Percentiles rank a stretch among this genome's conserved stretches.
Evolutionary conservation across 2,888 invertebrate genomes (phyloP).

Genomic region (Oscheius sp.): DNA sequence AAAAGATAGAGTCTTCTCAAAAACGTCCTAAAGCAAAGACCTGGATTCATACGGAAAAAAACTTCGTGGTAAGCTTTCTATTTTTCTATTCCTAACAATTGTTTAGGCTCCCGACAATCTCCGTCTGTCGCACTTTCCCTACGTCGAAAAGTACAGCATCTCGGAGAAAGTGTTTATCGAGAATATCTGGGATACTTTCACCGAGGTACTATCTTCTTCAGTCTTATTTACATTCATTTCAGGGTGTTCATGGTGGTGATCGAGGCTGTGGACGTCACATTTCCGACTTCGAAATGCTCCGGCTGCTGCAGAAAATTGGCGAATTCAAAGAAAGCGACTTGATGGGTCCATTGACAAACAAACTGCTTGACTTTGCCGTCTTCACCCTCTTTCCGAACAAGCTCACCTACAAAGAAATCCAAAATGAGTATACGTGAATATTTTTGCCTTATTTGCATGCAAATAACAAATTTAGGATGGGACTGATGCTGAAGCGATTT

Average conservation of each 20-base stretch:
- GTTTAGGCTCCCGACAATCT: constrained; percentile 21
- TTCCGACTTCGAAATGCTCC: constrained; percentile 21
- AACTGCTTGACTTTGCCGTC: background rate
- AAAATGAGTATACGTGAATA: background rate
- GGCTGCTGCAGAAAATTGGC: background rate
- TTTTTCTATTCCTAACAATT: background rate
- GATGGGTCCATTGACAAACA: background rate
- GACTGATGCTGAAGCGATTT: background rate
- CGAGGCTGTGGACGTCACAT: constrained; percentile 25
- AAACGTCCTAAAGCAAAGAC: background rate
- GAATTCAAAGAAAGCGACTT: background rate
- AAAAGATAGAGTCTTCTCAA: background rate
- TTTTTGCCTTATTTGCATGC: background rate
- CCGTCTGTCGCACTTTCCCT: constrained; percentile 25
- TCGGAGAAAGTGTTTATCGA: background rate
- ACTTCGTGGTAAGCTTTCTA: background rate
- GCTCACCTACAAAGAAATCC: constrained; percentile 11
- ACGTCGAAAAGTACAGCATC: background rate
- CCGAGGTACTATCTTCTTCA: constrained; percentile 3
- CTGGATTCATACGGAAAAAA: constrained; percentile 10
- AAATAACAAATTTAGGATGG: background rate
- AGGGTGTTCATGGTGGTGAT: constrained; percentile 37
- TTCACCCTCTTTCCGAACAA: constrained; percentile 27
- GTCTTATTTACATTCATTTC: background rate
- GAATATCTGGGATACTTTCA: background rate